Percentiles rank a stretch among this genome's conserved stretches.
Evolutionary conservation across 2,113 vertebrate genomes (phyloP).

Genomic region (Tricholaema leucomelas): DNA sequence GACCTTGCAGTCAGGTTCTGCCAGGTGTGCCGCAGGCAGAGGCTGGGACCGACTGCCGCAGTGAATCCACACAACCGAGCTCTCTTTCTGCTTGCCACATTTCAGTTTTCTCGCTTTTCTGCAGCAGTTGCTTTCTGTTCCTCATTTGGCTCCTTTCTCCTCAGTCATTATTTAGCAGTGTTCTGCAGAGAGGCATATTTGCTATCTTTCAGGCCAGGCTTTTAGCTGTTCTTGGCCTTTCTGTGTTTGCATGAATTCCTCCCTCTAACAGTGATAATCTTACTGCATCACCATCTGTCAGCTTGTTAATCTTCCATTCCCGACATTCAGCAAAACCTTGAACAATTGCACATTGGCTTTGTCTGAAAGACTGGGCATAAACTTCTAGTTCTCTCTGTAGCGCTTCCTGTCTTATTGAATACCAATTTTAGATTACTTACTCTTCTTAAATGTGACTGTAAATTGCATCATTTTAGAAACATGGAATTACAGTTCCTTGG

Average conservation of each 20-base stretch:
- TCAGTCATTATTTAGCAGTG: background rate
- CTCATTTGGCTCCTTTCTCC: background rate
- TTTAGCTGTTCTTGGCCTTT: slow-evolving; percentile 22
- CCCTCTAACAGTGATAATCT: background rate
- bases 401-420: slow-evolving; percentile 4
- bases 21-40: accelerated
- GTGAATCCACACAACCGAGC: accelerated
- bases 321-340: slow-evolving; percentile 26
- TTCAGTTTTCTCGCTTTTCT: background rate
- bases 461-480: background rate
- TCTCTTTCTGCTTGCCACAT: accelerated
- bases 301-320: slow-evolving; percentile 26
- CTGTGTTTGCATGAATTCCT: background rate
- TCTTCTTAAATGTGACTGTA: background rate
- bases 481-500: background rate
- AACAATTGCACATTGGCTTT: background rate
- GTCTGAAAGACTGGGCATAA: slow-evolving; percentile 7
- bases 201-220: slow-evolving; percentile 39
- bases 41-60: background rate
- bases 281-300: background rate
- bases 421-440: background rate
- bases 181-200: slow-evolving; percentile 7
- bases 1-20: background rate
- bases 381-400: background rate
- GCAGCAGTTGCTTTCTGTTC: background rate